phyloP scores from a whole-genome alignment of 1,140 invertebrate species.

The Dolichoris vasculosae region DNA sequence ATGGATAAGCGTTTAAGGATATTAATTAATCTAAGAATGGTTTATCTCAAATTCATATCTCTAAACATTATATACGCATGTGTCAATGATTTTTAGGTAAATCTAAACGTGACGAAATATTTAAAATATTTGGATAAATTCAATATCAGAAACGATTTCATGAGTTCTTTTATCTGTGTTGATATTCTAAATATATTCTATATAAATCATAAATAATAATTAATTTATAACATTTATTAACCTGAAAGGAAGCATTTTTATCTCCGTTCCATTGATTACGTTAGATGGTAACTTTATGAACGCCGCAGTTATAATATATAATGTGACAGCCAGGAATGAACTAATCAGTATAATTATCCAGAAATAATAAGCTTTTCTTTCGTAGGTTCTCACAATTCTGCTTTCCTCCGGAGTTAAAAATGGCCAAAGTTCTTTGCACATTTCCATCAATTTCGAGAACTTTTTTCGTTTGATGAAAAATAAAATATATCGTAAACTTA shows the following conservation, averaged over 20 bases:
- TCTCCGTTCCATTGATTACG: neutral
- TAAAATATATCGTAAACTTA: neutral
- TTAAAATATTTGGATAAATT: too few relatives aligned
- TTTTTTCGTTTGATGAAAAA: neutral
- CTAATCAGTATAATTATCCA: neutral
- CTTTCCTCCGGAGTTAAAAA: neutral
- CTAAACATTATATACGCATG: too few relatives aligned
- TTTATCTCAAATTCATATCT: too few relatives aligned
- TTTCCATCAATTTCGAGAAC: neutral
- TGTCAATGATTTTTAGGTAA: too few relatives aligned
- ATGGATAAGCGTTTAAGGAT: too few relatives aligned
- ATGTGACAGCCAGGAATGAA: neutral
- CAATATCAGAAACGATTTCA: too few relatives aligned
- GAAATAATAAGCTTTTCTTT: conserved; percentile 11
- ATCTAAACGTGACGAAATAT: too few relatives aligned
- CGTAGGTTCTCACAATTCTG: neutral
- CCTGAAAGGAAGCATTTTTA: conserved; percentile 14
- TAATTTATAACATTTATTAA: too few relatives aligned
- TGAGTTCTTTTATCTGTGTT: too few relatives aligned
- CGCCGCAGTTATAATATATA: neutral
- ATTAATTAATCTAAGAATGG: too few relatives aligned
- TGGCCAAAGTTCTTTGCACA: conserved; percentile 26
- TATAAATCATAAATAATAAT: too few relatives aligned
- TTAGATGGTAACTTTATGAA: neutral
- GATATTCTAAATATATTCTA: too few relatives aligned